Conservation (phyloP, 2,888 invertebrate genomes). For the Ochropacha duplaris region DNA sequence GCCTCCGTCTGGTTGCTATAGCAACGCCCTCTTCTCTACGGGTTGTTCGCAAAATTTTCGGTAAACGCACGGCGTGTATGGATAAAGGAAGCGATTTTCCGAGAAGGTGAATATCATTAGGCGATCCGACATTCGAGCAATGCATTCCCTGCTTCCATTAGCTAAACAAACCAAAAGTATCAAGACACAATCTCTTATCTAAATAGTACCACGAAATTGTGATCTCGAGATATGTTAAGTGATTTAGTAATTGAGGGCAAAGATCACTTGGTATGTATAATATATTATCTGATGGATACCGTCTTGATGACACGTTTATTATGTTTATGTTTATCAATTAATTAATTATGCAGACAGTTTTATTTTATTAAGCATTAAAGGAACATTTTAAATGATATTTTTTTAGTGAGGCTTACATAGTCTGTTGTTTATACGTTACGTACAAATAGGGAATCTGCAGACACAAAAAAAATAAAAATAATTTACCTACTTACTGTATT, state of each 20-base stretch:
- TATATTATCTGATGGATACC: too few relatives aligned
- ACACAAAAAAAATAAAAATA: too few relatives aligned
- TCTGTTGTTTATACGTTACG: too few relatives aligned
- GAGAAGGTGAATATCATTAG: constrained; percentile 80
- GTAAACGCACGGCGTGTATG: constrained; percentile 70
- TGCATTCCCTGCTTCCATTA: constrained; percentile 47
- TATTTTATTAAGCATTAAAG: too few relatives aligned
- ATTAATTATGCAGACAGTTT: too few relatives aligned
- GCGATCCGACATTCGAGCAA: constrained; percentile 49
- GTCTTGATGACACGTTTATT: too few relatives aligned
- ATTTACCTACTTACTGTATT: too few relatives aligned
- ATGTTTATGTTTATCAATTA: too few relatives aligned
- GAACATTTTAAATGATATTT: too few relatives aligned
- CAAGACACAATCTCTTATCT: constrained; percentile 24
- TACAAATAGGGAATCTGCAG: too few relatives aligned
- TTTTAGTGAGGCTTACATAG: too few relatives aligned
- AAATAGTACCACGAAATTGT: background rate
- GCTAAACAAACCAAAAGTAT: constrained; percentile 36
- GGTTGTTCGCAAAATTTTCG: constrained; percentile 67
- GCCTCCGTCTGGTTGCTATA: constrained; percentile 71
- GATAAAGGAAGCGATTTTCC: constrained; percentile 78
- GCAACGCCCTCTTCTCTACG: constrained; percentile 67
- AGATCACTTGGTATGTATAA: background rate
- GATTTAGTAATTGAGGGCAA: constrained; percentile 1
- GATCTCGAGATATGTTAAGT: constrained; percentile 1